Evolutionary conservation across 2,113 vertebrate genomes (phyloP), one percentile per base, ranked within the genome.

Genomic region (Regulus satrapa): DNA sequence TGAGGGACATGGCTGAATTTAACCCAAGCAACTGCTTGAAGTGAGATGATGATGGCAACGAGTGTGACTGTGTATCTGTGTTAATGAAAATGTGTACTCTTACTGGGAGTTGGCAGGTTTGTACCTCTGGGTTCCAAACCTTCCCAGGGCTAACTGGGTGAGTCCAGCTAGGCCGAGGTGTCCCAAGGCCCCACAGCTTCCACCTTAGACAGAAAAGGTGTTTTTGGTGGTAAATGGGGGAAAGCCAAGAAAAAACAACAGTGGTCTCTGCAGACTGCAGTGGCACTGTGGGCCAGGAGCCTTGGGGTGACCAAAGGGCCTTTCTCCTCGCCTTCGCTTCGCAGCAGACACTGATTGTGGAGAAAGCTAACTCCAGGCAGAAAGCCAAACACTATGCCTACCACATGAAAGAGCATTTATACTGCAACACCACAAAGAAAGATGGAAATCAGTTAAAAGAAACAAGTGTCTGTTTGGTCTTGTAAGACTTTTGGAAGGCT

Each of bases 351-450:
- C 64, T 8, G 76, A 58, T 29, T 67, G 91, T 6, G 40, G 52
- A 56, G 93, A 81, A 84, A 81, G 89, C 69, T 43, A 81, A 87
- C 91, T 92, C 94, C 61, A 96, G 95, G 95, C 95, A 92, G 4
- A 43, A 92, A 86, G 95, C 96, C 95, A 96, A 92, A 66, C 55
- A 58, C 91, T 48, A 59, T 86, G 89, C 91, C 89, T 91, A 72
- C 91, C 94, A 97, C 94, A 95, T 94, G 86, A 96, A 97, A 97
- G 96, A 72, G 84, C 89, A 92, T 61, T 97, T 94, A 92, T 80
- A 84, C 73, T 89, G 69, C 89, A 91, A 86, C 61, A 95, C 93
- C 91, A 85, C 91, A 94, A 91, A 92, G 93, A 92, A 91, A 96
- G 94, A 95, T 96, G 91, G 96, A 94, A 94, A 96, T 95, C 89